Base-by-base conservation (phyloP, 2,797 vertebrate genomes). In the Hemibagrus guttatus region DNA sequence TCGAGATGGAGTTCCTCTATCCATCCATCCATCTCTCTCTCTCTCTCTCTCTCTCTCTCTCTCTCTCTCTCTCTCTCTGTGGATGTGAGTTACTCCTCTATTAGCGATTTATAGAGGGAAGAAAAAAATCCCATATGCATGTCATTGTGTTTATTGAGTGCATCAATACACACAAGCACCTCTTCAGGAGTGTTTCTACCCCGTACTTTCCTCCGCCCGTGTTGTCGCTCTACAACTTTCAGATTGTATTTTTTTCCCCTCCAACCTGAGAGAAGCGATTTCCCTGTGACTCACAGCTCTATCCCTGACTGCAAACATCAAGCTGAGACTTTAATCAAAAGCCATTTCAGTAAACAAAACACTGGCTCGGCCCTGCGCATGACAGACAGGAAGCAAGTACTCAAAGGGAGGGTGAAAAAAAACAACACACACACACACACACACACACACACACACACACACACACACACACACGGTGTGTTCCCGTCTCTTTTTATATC, bases 401-500 rank as follows among this genome's bases (percentile, higher is more conserved):
- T 88, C 79, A 81, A n/a, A 79, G 59, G 0, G 63, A 75, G 87
- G 39, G 7, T 5, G 39, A 63, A 88, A 89, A 82, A 76, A 90
- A 89, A 52, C 87, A 89, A 61, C 28, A 71, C 46, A 68, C 26
- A 54, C 61, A 84, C 17, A 56, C 49, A 21, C 64, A 59, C 64
- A 69, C n/a, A 90, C 86, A 87, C 56, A 88, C 81, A 68, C 85
- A 89, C 87, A 92, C 91, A 93, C 92, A 93, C 81, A 81, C 79
- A 81, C 21, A 28, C 49, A 54, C 23, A 54, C 66, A 74, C 71
- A 49, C 42, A 49, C 39, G 26, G 3, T 2, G 19, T 12, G 78
- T 80, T 16, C 31, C 16, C 91, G 93, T 94, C 89, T 93, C 93
- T 94, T 94, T 94, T 93, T 91, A 94, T 89, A 94, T 95, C 92